Conservation (phyloP, 2,797 vertebrate genomes). For the Clangula hyemalis region DNA sequence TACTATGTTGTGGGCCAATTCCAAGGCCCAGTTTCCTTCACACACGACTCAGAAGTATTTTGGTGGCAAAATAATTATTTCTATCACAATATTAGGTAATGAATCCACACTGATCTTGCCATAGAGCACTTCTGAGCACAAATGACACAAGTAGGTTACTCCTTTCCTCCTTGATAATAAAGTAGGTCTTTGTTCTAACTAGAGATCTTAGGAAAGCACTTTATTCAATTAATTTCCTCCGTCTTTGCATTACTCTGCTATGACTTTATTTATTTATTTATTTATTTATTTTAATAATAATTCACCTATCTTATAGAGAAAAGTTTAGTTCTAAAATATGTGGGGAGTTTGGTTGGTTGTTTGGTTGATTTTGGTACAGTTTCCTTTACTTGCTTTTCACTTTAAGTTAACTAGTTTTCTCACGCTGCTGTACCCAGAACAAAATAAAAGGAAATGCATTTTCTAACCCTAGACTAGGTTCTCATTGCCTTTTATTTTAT, state of each 20-base stretch:
- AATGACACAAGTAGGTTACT: neutral
- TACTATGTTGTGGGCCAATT: neutral
- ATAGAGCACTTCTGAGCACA: neutral
- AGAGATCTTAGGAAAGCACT: neutral
- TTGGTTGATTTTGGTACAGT: neutral
- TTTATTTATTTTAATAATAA: neutral
- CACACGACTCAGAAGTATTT: neutral
- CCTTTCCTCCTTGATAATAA: neutral
- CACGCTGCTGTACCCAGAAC: neutral
- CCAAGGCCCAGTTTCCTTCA: neutral
- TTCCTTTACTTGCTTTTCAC: neutral
- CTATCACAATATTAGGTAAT: neutral
- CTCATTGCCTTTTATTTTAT: neutral
- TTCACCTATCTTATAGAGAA: neutral
- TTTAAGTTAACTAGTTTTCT: neutral
- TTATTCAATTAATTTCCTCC: neutral
- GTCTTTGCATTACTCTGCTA: neutral
- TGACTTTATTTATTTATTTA: neutral
- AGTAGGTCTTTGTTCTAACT: neutral
- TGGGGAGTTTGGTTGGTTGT: neutral
- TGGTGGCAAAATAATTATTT: neutral
- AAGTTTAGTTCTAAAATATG: neutral
- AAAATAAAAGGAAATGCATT: neutral
- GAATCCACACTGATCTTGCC: neutral
- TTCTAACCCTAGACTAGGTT: neutral